Evolutionary conservation across 1,140 invertebrate species (phyloP).

Genomic region (Pissodes strobi): DNA sequence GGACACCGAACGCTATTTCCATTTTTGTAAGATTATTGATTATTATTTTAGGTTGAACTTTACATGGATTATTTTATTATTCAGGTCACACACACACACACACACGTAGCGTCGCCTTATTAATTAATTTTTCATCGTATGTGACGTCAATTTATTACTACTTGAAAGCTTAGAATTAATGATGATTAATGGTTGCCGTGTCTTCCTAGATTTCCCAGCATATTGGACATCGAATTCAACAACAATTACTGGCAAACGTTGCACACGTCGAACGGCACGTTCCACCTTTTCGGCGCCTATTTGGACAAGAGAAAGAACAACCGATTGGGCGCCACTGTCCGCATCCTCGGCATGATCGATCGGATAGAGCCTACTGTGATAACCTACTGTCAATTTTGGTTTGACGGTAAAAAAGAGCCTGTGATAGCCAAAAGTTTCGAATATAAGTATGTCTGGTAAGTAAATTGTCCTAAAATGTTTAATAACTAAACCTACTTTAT

Average conservation of each 20-base stretch:
- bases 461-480: conserved; percentile 1
- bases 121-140: too few species aligned
- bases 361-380: conserved; percentile 81
- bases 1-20: too few species aligned
- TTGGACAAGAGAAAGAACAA: conserved; percentile 80
- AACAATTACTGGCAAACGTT: conserved; percentile 90
- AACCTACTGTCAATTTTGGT: conserved; percentile 90
- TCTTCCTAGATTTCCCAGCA: conserved; percentile 76
- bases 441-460: conserved; percentile 88
- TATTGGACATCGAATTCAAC: conserved; percentile 88
- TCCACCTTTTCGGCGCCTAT: conserved; percentile 88
- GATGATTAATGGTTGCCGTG: conserved; percentile 1
- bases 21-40: too few species aligned
- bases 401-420: conserved; percentile 77
- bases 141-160: conserved; percentile 1
- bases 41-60: too few species aligned
- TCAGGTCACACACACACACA: too few species aligned
- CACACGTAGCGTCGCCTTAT: too few species aligned
- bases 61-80: too few species aligned
- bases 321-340: conserved; percentile 75
- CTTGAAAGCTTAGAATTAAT: not conserved
- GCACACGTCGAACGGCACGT: conserved; percentile 79
- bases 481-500: too few species aligned
- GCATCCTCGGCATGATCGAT: conserved; percentile 90
- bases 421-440: conserved; percentile 80